phyloP scores from a whole-genome alignment of 2,888 invertebrate species.

The Doris montereyensis region DNA sequence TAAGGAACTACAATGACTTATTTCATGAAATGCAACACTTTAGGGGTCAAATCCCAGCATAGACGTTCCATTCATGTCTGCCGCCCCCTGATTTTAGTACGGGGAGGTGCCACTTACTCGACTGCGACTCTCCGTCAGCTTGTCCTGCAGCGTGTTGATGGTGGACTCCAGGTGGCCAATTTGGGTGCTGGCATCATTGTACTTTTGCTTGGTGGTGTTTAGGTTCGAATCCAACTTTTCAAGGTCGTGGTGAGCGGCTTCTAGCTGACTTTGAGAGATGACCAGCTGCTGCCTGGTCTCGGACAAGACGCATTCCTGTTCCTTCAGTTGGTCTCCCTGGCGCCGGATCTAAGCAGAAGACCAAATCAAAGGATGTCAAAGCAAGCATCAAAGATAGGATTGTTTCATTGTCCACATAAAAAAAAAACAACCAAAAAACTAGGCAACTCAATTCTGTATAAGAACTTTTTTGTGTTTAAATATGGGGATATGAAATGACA shows the following conservation, averaged over 20 bases:
- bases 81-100: too few relatives aligned
- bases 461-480: too few relatives aligned
- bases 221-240: conserved; percentile 57
- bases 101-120: conserved; percentile 46
- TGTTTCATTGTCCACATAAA: too few relatives aligned
- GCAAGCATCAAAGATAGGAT: too few relatives aligned
- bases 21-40: not conserved
- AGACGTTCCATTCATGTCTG: too few relatives aligned
- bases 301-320: conserved; percentile 59
- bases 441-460: too few relatives aligned
- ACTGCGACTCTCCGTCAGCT: conserved; percentile 61
- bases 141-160: conserved; percentile 62
- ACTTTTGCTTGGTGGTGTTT: conserved; percentile 65
- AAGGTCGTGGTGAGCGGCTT: conserved; percentile 53
- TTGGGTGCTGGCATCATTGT: conserved; percentile 58
- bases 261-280: conserved; percentile 64
- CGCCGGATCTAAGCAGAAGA: too few relatives aligned
- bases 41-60: too few relatives aligned
- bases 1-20: not conserved
- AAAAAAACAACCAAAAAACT: too few relatives aligned
- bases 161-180: conserved; percentile 61
- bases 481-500: too few relatives aligned
- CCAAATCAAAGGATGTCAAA: too few relatives aligned
- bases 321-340: conserved; percentile 55
- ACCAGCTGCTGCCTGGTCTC: conserved; percentile 63